Conservation (phyloP, 2,113 vertebrate species). For the Ailuropoda melanoleuca region DNA sequence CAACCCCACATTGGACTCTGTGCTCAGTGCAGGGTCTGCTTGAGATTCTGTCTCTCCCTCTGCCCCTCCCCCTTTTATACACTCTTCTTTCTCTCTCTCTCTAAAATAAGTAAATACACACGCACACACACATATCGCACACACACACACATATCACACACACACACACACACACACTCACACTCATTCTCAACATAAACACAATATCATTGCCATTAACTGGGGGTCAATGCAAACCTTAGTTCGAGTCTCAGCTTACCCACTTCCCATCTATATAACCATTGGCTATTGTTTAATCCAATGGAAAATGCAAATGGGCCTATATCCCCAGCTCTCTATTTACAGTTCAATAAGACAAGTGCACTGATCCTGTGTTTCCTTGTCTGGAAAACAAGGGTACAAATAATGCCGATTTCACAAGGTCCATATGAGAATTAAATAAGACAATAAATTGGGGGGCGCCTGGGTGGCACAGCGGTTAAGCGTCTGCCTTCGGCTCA, state of each 20-base stretch:
- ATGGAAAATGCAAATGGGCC: background rate
- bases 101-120: no score
- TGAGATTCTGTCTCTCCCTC: background rate
- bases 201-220: background rate
- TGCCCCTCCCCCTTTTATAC: background rate
- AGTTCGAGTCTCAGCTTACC: background rate
- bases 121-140: background rate
- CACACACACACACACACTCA: background rate
- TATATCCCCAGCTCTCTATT: background rate
- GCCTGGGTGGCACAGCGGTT: no score
- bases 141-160: background rate
- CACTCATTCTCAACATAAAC: background rate
- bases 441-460: background rate
- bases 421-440: background rate
- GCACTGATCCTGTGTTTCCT: background rate
- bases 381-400: background rate
- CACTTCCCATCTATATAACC: background rate
- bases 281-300: background rate
- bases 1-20: background rate
- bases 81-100: background rate
- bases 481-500: no score
- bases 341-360: background rate
- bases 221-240: background rate
- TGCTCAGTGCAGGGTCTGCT: background rate
- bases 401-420: background rate